Percentiles rank a stretch among this genome's conserved stretches.
Conservation (phyloP, 2,113 vertebrate genomes). For the Petrocephalus zakoni region DNA sequence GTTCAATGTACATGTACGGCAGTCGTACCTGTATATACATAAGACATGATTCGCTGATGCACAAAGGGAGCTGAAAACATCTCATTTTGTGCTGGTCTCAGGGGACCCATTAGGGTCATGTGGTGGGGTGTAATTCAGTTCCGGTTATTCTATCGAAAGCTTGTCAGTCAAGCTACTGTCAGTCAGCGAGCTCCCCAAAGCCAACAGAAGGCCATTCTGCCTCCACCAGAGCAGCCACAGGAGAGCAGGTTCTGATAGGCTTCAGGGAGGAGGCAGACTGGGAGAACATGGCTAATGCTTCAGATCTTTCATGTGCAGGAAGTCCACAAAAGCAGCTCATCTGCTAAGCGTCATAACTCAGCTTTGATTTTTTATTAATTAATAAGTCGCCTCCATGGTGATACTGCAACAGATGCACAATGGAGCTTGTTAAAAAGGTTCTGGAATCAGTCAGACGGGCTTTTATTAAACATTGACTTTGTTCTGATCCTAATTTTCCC, state of each 20-base stretch:
- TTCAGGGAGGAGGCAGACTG: neutral
- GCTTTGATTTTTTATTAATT: conserved; percentile 4
- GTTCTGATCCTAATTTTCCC: conserved; percentile 18
- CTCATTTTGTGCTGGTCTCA: neutral
- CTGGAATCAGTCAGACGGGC: neutral
- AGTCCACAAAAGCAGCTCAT: neutral
- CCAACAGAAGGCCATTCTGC: neutral
- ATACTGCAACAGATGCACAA: neutral
- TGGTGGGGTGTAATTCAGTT: neutral
- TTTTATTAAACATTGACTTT: neutral
- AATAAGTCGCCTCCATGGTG: neutral
- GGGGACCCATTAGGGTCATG: neutral
- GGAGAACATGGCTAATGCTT: neutral
- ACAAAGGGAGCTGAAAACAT: neutral
- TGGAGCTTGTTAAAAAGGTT: neutral
- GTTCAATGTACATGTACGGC: neutral
- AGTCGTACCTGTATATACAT: neutral
- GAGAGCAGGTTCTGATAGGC: neutral
- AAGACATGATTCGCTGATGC: neutral
- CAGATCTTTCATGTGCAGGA: neutral
- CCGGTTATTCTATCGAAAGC: neutral
- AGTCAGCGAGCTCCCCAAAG: neutral
- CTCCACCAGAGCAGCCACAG: neutral
- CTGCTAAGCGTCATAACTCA: neutral
- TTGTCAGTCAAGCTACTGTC: neutral